Percentiles rank a stretch among this genome's conserved stretches.
phyloP scores from a whole-genome alignment of 2,113 vertebrate genomes.

The Tylochromis polylepis region DNA sequence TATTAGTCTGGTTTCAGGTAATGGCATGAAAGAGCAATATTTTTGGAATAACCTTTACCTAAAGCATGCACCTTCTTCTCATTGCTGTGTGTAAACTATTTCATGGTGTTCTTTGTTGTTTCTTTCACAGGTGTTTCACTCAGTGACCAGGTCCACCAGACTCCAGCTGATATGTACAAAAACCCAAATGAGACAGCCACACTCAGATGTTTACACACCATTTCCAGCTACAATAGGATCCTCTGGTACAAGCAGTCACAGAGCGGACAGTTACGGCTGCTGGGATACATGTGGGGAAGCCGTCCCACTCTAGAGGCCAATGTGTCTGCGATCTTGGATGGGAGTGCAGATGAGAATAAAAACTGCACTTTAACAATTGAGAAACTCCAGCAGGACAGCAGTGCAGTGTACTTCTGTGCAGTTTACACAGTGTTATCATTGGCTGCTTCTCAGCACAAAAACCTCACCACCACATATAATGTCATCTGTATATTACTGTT shows the following conservation, averaged over 20 bases:
- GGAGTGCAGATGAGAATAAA: neutral
- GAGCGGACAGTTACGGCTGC: neutral
- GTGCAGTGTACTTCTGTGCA: conserved; percentile 36
- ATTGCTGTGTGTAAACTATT: neutral
- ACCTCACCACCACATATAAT: neutral
- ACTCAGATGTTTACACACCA: conserved; percentile 26
- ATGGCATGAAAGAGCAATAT: neutral
- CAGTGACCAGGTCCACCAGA: neutral
- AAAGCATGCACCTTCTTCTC: neutral
- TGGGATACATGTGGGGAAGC: neutral
- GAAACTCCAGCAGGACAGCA: neutral
- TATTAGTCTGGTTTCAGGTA: neutral
- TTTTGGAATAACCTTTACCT: neutral
- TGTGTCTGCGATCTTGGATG: neutral
- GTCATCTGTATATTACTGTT: neutral
- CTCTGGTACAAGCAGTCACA: conserved; percentile 40
- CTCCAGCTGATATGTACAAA: neutral
- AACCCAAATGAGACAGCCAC: neutral
- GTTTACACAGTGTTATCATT: conserved; percentile 14
- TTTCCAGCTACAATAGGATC: neutral
- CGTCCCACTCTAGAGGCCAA: neutral
- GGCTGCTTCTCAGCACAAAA: neutral
- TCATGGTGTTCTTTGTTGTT: neutral
- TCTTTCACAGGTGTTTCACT: conserved; percentile 2
- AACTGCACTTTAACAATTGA: neutral